phyloP scores from a whole-genome alignment of 2,113 vertebrate species.

The Rhabdomys dilectus region DNA sequence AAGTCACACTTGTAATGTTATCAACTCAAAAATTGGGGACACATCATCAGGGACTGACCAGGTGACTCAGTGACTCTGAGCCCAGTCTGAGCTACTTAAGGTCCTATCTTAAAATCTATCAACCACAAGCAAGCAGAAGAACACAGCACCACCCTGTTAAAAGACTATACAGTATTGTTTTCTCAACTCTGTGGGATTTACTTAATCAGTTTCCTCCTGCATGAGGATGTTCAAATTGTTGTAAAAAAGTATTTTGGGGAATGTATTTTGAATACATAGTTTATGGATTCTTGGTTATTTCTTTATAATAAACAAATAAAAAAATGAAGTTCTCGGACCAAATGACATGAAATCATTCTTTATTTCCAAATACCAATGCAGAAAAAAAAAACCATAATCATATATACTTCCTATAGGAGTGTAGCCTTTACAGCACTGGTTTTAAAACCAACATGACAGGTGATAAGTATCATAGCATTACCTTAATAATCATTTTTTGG shows the following conservation, averaged over 20 bases:
- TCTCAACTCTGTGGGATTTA: not conserved
- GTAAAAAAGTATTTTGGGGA: not conserved
- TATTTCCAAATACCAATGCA: not conserved
- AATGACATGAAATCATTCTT: not conserved
- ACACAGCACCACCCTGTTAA: not conserved
- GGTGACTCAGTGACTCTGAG: not conserved
- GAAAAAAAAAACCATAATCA: constrained; percentile 36
- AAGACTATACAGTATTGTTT: not conserved
- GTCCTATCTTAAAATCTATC: not conserved
- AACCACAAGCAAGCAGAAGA: not conserved
- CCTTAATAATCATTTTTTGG: constrained; percentile 48
- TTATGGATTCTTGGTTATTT: constrained; percentile 1
- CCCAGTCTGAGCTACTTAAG: not conserved
- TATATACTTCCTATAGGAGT: not conserved
- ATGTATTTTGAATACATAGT: not conserved
- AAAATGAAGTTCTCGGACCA: constrained; percentile 20
- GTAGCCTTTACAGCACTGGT: not conserved
- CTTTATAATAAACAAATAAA: not conserved
- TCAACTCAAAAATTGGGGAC: no score
- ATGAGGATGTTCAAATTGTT: constrained; percentile 29
- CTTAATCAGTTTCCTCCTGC: not conserved
- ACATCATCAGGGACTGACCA: not conserved
- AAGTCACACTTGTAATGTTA: not conserved
- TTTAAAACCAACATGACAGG: not conserved
- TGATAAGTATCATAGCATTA: not conserved